A percentile compares a stretch with the other conserved stretches of the same genome.
These are phyloP conservation scores for Phania funesta DNA, from an alignment of 2,888 invertebrate genomes.

Conservation along the genomic window DNA sequence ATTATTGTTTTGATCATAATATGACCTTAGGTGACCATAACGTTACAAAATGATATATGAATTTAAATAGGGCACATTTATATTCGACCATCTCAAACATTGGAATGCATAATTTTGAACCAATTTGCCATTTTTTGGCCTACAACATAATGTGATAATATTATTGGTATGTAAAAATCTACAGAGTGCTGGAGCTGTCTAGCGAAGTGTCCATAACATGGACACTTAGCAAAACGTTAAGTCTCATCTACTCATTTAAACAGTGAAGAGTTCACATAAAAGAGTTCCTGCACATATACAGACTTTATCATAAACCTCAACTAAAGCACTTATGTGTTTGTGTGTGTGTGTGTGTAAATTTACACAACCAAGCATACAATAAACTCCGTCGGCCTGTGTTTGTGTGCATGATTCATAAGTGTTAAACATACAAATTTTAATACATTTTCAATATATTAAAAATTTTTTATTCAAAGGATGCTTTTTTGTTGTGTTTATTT, in stretches of 20 bases:
- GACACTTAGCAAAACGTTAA: constrained; percentile 53
- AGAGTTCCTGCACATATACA: background rate
- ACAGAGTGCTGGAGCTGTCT: constrained; percentile 45
- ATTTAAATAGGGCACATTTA: background rate
- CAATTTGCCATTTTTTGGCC: background rate
- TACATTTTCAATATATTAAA: constrained; percentile 55
- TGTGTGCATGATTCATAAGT: constrained; percentile 64
- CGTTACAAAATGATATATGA: background rate
- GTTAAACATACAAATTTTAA: constrained; percentile 54
- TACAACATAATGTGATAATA: constrained; percentile 25
- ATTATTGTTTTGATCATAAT: too few species aligned
- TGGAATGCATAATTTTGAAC: background rate
- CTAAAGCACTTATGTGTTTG: background rate
- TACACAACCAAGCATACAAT: background rate
- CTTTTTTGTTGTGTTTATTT: constrained; percentile 28
- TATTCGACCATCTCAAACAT: background rate
- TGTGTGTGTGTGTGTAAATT: background rate
- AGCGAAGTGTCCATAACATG: constrained; percentile 69
- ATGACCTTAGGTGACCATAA: too few species aligned
- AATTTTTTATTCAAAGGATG: constrained; percentile 51
- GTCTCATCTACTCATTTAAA: constrained; percentile 45
- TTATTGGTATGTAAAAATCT: constrained; percentile 1
- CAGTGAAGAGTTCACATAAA: constrained; percentile 13
- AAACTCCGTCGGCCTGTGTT: constrained; percentile 17
- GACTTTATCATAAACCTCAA: background rate